Percentiles rank a stretch among this genome's conserved stretches.
These are phyloP conservation scores for Tachystola acroxantha DNA, from an alignment of 2,888 invertebrate species.

Conservation along the genomic window DNA sequence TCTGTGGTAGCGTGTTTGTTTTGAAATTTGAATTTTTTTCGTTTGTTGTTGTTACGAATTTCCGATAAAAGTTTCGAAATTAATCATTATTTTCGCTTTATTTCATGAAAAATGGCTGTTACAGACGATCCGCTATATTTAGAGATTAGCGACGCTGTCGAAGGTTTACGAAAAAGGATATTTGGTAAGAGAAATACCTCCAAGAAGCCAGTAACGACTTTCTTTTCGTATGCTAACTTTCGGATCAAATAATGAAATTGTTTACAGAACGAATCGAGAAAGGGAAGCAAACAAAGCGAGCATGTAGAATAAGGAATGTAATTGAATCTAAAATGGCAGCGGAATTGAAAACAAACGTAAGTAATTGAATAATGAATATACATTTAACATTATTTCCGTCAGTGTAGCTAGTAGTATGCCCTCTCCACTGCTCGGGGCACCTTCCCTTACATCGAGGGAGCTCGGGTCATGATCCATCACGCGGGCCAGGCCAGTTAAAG, in stretches of 20 bases:
- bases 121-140: conserved; percentile 8
- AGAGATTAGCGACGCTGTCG: conserved; percentile 7
- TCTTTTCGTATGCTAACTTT: background rate
- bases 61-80: no score
- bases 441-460: no score
- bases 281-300: conserved; percentile 45
- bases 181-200: conserved; percentile 5
- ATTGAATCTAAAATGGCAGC: conserved; percentile 46
- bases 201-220: background rate
- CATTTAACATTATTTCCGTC: no score
- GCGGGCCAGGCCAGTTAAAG: no score
- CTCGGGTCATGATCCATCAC: no score
- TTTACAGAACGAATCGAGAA: conserved; percentile 50
- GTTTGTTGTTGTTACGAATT: background rate
- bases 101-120: no score
- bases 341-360: conserved; percentile 51
- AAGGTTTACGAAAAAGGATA: conserved; percentile 10
- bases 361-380: conserved; percentile 18
- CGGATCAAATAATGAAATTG: background rate
- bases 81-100: no score
- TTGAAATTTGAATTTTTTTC: background rate
- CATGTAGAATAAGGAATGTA: conserved; percentile 48
- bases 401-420: no score
- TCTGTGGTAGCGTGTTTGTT: no score
- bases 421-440: no score